phyloP scores from a whole-genome alignment of 1,140 invertebrate species.

The Lasioglossum albipes region DNA sequence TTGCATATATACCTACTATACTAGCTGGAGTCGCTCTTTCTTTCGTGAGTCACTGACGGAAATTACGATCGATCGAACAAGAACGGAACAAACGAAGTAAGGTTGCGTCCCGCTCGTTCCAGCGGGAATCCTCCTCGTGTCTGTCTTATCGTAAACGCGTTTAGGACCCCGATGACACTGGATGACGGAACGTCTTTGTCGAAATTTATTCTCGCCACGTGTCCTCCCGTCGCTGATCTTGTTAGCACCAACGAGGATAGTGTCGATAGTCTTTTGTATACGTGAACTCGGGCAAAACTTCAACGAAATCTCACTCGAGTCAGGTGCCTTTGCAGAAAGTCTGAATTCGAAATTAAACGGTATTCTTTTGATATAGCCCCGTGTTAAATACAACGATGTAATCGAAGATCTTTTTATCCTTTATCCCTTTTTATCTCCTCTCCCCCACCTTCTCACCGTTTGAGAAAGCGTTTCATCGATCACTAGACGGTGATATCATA shows the following conservation, averaged over 20 bases:
- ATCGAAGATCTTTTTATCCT: background rate
- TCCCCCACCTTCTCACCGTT: background rate
- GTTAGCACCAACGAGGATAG: slow-evolving; percentile 40
- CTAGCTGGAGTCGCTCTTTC: slow-evolving; percentile 45
- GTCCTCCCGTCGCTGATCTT: slow-evolving; percentile 46
- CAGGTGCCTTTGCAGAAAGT: background rate
- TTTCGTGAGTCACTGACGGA: slow-evolving; percentile 74
- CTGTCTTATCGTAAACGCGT: slow-evolving; percentile 60
- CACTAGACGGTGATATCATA: background rate
- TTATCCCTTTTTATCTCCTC: too few relatives aligned
- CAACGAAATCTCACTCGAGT: background rate
- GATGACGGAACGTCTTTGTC: slow-evolving; percentile 58
- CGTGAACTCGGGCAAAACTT: slow-evolving; percentile 34
- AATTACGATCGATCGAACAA: slow-evolving; percentile 75
- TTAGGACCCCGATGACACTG: slow-evolving; percentile 57
- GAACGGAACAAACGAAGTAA: slow-evolving; percentile 51
- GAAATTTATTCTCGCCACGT: slow-evolving; percentile 60
- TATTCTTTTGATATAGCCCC: too few relatives aligned
- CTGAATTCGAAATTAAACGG: background rate
- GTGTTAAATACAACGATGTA: too few relatives aligned
- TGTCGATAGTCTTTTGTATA: slow-evolving; percentile 56
- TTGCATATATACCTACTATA: slow-evolving; percentile 5
- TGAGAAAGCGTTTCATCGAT: background rate
- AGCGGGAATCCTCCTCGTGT: slow-evolving; percentile 34
- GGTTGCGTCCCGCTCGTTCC: slow-evolving; percentile 31